Evolutionary conservation across 2,888 invertebrate genomes (phyloP).

Genomic region (Liodrosophila aerea): DNA sequence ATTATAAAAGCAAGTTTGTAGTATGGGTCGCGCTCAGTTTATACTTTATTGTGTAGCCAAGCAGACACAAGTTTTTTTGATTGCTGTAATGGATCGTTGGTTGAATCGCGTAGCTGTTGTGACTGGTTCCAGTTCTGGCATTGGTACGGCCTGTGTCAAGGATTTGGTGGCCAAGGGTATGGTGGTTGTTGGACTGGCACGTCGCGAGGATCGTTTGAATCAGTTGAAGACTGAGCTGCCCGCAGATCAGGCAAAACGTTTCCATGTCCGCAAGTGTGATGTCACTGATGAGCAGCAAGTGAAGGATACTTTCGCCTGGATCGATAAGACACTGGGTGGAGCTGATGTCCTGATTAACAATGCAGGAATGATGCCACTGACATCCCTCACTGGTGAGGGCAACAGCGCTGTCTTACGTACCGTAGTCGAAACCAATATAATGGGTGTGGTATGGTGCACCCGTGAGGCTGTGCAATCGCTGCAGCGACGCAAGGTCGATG

Average conservation of each 20-base stretch:
- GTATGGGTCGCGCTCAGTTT: conserved; percentile 2
- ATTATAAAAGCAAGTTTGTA: conserved; percentile 4
- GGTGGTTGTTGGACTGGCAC: conserved; percentile 84
- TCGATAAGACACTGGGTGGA: conserved; percentile 83
- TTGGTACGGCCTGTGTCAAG: conserved; percentile 83
- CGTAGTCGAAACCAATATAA: conserved; percentile 8
- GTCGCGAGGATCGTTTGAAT: conserved; percentile 58
- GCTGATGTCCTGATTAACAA: conserved; percentile 37
- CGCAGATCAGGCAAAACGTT: conserved; percentile 49
- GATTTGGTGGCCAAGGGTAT: conserved; percentile 82
- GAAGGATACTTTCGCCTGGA: conserved; percentile 82
- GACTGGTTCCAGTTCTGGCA: conserved; percentile 86
- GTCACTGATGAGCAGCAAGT: conserved; percentile 83
- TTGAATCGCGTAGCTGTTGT: conserved; percentile 83
- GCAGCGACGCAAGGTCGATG: conserved; percentile 12
- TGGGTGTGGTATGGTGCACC: conserved; percentile 19
- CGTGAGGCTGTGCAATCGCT: conserved; percentile 10
- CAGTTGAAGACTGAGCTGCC: conserved; percentile 51
- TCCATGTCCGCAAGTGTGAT: conserved; percentile 83
- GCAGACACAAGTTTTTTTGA: too few species aligned
- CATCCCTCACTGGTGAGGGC: not conserved
- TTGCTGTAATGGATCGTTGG: conserved; percentile 21
- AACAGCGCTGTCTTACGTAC: conserved; percentile 17
- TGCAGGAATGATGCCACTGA: conserved; percentile 3
- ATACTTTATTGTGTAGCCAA: too few species aligned